Evolutionary conservation across 2,888 invertebrate species (phyloP), one percentile per base, ranked within the genome.

Genomic region (Amphipoea oculea): DNA sequence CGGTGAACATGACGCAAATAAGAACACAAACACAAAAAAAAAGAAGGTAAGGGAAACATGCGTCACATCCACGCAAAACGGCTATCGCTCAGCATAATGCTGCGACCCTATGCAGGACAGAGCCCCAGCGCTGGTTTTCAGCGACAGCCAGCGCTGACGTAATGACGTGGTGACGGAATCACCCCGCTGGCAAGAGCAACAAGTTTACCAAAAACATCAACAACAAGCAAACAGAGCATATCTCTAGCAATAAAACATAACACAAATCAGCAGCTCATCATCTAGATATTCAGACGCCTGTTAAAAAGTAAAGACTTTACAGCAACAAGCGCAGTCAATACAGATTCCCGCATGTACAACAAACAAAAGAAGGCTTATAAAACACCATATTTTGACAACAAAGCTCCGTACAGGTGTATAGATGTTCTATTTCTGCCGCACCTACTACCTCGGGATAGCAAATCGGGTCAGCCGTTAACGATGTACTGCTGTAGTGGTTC

Each of bases 391-490:
- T 85, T 84, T 84, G 87, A 83, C 85, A 85, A 85, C 85, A 86
- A 81, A 86, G 70, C 70, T 4, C 72, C 45, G 54, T 86, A 86
- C 86, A 88, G 88, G 88, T 88, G 86, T 80, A 77, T 76, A 81
- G 74, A 74, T 81, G 70, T 79, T 84, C 89, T 89, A 89, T 89
- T 89, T 89, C 76, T 78, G 83, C 65, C 60, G 42, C 81, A 85
- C 75, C 83, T 81, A 83, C 85, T 71, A 73, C 80, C 80, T 83
- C 80, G 72, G 80, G 78, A 82, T 85, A 86, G 84, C 78, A 72
- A 89, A 89, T 87, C 87, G 83, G 89, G 89, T 89, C 89, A 88
- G 83, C 79, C 72, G 84, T 88, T 83, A 82, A 79, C 86, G 86
- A 85, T 87, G 86, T 69, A 78, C 82, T 76, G 81, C 73, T 79